Conservation (phyloP, 2,888 invertebrate species). For the Drosophila nr. medialis region DNA sequence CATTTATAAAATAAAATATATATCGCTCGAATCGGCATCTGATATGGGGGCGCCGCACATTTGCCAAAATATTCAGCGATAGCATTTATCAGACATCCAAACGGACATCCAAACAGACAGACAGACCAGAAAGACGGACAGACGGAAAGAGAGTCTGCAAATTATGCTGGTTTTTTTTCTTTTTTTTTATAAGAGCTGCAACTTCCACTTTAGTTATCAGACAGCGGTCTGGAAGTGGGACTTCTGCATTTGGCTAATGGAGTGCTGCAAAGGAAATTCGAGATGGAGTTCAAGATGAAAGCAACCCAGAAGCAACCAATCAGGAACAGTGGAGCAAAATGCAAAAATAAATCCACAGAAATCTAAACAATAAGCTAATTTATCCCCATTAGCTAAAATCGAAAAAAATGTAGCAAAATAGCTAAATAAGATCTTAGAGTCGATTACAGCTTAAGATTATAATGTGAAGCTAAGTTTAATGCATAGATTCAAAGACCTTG, state of each 20-base stretch:
- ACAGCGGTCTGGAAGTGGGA: slow-evolving; percentile 39
- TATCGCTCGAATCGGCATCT: slow-evolving; percentile 25
- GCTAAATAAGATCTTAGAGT: neutral
- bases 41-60: slow-evolving; percentile 60
- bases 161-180: slow-evolving; percentile 53
- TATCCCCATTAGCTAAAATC: too few relatives aligned
- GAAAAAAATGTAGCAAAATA: neutral
- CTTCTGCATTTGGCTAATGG: slow-evolving; percentile 70
- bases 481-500: neutral
- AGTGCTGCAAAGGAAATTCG: slow-evolving; percentile 52
- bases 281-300: slow-evolving; percentile 34
- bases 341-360: neutral
- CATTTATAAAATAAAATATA: slow-evolving; percentile 69
- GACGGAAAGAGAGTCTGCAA: slow-evolving; percentile 21
- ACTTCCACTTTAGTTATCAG: slow-evolving; percentile 64
- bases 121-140: neutral
- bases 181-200: slow-evolving; percentile 16
- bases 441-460: neutral
- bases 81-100: slow-evolving; percentile 58
- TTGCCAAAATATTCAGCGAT: slow-evolving; percentile 66
- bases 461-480: neutral
- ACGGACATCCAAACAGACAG: neutral
- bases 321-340: slow-evolving; percentile 29
- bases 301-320: slow-evolving; percentile 7
- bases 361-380: neutral